Percentiles rank a stretch among this genome's conserved stretches.
Conservation (phyloP, 1,140 invertebrate genomes). For the Pseudomyrmex pallidus region DNA sequence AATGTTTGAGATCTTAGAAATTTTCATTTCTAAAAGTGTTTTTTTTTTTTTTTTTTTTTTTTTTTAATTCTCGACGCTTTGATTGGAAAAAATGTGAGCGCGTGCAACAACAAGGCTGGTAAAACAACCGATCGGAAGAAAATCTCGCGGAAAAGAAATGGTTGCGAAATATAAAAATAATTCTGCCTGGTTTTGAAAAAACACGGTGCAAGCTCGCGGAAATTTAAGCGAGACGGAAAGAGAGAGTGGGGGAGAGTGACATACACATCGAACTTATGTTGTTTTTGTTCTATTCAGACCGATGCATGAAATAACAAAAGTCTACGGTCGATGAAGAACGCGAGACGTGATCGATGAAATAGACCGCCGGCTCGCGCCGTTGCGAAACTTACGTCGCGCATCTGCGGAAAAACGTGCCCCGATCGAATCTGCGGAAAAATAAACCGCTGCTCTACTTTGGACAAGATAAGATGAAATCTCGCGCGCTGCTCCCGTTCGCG, state of each 20-base stretch:
- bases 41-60: background rate
- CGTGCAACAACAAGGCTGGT: slow-evolving; percentile 6
- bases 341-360: slow-evolving; percentile 30
- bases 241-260: background rate
- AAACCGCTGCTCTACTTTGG: slow-evolving; percentile 15
- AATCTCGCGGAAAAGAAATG: background rate
- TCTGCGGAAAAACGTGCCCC: slow-evolving; percentile 22
- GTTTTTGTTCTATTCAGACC: background rate
- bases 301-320: slow-evolving; percentile 38
- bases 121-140: background rate
- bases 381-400: slow-evolving; percentile 12
- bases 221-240: slow-evolving; percentile 6
- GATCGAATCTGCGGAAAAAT: slow-evolving; percentile 27
- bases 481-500: background rate
- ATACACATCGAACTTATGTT: slow-evolving; percentile 3
- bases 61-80: background rate
- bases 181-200: slow-evolving; percentile 21
- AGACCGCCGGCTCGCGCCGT: slow-evolving; percentile 3
- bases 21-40: background rate
- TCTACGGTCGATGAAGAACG: background rate
- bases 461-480: slow-evolving; percentile 28
- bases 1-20: background rate
- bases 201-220: background rate
- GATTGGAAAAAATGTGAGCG: background rate
- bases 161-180: slow-evolving; percentile 42